Evolutionary conservation across 2,797 vertebrate genomes (phyloP).

Genomic region (Mastacembelus armatus): DNA sequence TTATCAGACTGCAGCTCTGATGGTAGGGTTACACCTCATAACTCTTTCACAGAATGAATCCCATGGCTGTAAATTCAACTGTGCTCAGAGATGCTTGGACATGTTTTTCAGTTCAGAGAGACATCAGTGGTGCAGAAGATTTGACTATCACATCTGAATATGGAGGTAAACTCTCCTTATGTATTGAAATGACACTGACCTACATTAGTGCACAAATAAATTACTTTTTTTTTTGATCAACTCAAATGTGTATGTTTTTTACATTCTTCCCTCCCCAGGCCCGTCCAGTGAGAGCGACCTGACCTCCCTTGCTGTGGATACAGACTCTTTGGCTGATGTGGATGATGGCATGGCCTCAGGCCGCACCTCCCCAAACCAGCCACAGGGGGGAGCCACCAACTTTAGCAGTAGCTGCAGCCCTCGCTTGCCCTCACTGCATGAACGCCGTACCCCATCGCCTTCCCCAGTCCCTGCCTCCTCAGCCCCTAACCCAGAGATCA

Average conservation of each 20-base stretch:
- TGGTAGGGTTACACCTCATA: constrained; percentile 79
- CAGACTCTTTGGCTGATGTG: constrained; percentile 89
- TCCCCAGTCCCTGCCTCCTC: constrained; percentile 71
- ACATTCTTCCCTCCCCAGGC: constrained; percentile 74
- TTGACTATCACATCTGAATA: constrained; percentile 89
- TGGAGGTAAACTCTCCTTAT: constrained; percentile 83
- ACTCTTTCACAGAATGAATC: background rate
- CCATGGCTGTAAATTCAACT: background rate
- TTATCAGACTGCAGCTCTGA: constrained; percentile 93
- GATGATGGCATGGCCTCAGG: constrained; percentile 99
- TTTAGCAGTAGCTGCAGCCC: constrained; percentile 77
- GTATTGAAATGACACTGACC: background rate
- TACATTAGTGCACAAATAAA: no score
- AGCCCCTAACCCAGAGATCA: constrained; percentile 84
- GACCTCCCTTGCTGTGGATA: constrained; percentile 90
- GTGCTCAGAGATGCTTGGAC: constrained; percentile 30
- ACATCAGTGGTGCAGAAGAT: constrained; percentile 88
- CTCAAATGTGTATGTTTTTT: background rate
- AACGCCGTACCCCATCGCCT: constrained; percentile 74
- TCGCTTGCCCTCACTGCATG: constrained; percentile 69
- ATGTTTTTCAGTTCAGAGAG: constrained; percentile 84
- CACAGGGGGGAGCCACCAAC: constrained; percentile 80
- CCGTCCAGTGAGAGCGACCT: constrained; percentile 93
- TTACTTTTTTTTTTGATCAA: background rate
- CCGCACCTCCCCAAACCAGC: constrained; percentile 90